Percentiles rank a stretch among this genome's conserved stretches.
Evolutionary conservation across 1,140 invertebrate genomes (phyloP).

Genomic region (Diorhabda carinulata): DNA sequence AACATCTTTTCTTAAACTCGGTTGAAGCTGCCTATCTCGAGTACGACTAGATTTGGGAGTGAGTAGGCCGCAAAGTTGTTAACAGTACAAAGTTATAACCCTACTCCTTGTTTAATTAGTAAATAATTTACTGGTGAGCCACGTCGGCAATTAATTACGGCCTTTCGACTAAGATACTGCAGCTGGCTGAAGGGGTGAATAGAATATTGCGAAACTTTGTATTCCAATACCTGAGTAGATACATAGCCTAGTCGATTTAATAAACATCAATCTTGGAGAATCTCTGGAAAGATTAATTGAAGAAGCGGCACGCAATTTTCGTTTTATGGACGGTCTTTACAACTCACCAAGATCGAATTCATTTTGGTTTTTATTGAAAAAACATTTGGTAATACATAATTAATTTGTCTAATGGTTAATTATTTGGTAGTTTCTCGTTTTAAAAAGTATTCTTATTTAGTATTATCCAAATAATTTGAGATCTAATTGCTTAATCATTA

Average conservation of each 20-base stretch:
- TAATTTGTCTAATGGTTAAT: too few relatives aligned
- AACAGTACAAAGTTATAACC: slow-evolving; percentile 44
- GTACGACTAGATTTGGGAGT: background rate
- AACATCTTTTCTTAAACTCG: too few relatives aligned
- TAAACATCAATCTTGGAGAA: slow-evolving; percentile 4
- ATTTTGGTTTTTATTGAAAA: too few relatives aligned
- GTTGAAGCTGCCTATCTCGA: background rate
- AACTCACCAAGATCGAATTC: too few relatives aligned
- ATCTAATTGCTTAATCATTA: too few relatives aligned
- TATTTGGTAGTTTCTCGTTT: too few relatives aligned
- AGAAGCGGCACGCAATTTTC: background rate
- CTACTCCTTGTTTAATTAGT: slow-evolving; percentile 47
- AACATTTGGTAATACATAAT: too few relatives aligned
- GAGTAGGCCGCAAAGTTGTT: slow-evolving; percentile 28
- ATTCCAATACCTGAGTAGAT: background rate
- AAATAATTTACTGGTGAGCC: slow-evolving; percentile 49
- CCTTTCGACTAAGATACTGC: slow-evolving; percentile 34
- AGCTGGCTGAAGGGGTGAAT: slow-evolving; percentile 32
- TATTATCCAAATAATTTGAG: too few relatives aligned
- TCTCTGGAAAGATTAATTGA: slow-evolving; percentile 3
- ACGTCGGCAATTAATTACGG: slow-evolving; percentile 46
- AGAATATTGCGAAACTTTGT: slow-evolving; percentile 12
- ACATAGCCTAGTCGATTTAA: background rate
- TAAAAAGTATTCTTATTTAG: too few relatives aligned
- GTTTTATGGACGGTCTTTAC: too few relatives aligned